Percentiles rank a stretch among this genome's conserved stretches.
Conservation (phyloP, 2,888 invertebrate species). For the Spicauda simplicius region DNA sequence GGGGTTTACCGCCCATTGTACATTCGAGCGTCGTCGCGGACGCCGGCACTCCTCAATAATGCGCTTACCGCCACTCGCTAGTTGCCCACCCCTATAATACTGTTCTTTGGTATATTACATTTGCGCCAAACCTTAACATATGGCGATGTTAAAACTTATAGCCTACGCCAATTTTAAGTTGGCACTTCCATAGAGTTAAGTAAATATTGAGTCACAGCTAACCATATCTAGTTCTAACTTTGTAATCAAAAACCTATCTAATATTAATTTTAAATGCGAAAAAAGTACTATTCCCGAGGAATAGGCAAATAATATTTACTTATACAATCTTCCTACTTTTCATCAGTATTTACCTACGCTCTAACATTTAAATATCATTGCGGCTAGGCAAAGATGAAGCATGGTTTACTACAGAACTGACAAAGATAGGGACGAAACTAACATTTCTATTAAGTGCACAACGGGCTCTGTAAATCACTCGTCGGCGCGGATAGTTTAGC, state of each 20-base stretch:
- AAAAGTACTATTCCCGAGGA: too few relatives aligned
- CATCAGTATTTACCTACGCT: too few relatives aligned
- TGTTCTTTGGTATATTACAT: conserved; percentile 66
- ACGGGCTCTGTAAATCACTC: conserved; percentile 63
- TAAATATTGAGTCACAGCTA: too few relatives aligned
- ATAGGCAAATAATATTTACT: too few relatives aligned
- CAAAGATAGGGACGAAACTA: conserved; percentile 24
- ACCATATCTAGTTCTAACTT: too few relatives aligned
- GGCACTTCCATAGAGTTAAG: too few relatives aligned
- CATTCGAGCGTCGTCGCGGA: conserved; percentile 69
- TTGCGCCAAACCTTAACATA: conserved; percentile 76
- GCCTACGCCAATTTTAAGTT: too few relatives aligned
- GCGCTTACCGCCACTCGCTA: conserved; percentile 73
- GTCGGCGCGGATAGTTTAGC: conserved; percentile 63
- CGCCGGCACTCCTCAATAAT: conserved; percentile 74
- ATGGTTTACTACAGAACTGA: neutral
- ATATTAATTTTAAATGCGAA: too few relatives aligned
- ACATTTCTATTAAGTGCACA: conserved; percentile 49
- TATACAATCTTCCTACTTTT: too few relatives aligned
- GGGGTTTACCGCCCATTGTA: conserved; percentile 76
- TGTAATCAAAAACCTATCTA: too few relatives aligned
- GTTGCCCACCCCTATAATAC: conserved; percentile 72
- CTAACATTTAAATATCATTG: conserved; percentile 10
- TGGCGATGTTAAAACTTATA: conserved; percentile 53
- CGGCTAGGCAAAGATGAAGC: neutral